Percentiles rank a stretch among this genome's conserved stretches.
These are phyloP conservation scores for Peromyscus californicus DNA, from an alignment of 2,113 vertebrate genomes.

Conservation along the genomic window DNA sequence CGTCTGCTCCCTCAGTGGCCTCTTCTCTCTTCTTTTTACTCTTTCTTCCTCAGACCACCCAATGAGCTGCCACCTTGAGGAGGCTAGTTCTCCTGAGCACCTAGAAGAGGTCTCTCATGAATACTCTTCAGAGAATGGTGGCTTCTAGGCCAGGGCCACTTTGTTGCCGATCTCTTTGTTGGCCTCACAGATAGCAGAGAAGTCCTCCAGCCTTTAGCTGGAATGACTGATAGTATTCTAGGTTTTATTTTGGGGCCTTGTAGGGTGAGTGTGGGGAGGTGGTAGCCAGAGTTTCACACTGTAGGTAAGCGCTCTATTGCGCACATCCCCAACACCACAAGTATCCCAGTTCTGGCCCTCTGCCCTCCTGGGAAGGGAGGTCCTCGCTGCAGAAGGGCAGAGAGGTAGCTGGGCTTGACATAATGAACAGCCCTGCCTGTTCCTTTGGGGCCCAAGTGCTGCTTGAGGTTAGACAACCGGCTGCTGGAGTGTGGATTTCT, in stretches of 20 bases:
- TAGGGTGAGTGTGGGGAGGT: background rate
- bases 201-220: background rate
- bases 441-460: background rate
- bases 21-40: background rate
- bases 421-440: background rate
- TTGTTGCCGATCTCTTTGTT: background rate
- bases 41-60: background rate
- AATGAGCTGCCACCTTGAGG: rapidly evolving
- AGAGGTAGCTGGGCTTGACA: background rate
- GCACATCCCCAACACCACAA: background rate
- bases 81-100: background rate
- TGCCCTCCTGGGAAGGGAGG: background rate
- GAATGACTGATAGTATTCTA: background rate
- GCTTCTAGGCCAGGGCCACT: background rate
- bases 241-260: background rate
- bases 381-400: background rate
- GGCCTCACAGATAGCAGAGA: background rate
- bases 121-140: background rate
- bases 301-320: background rate
- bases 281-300: background rate
- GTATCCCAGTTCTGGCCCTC: background rate
- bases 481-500: background rate
- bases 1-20: rapidly evolving
- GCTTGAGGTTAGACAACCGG: background rate
- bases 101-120: background rate